Base-by-base conservation (phyloP, 2,113 vertebrate genomes). In the Scortum barcoo region DNA sequence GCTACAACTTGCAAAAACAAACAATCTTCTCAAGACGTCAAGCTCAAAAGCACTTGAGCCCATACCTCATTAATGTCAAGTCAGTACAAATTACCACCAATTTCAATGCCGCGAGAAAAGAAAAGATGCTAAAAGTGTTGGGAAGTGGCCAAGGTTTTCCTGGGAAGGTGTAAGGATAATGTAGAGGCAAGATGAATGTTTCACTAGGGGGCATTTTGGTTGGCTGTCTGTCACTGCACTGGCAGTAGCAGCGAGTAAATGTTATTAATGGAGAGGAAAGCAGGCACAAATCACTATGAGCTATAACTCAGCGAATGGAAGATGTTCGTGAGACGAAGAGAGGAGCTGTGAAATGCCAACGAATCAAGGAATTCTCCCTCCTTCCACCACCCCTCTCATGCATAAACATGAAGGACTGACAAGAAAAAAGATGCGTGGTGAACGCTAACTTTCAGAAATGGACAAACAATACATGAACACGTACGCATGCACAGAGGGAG, bases 241-340 rank as follows among this genome's bases (percentile, higher is more conserved):
- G 81, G 78, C 88, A 81, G 81, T 56, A 82, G 87, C 60, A 78
- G 72, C 26, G 56, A 87, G 83, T 87, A 89, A 91, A 91, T 83
- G 85, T 85, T 88, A 92, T 89, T 88, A 89, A 92, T 92, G 87
- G 81, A 78, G 48, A 80, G 61, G 86, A 76, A 78, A 79, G 80
- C 50, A 60, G 78, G 83, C 80, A 90, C 86, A 85, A 91, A 93
- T 92, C 90, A 91, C 83, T 53, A 60, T 78, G 89, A 92, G 89
- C 79, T 82, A 86, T 82, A 82, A 86, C 76, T 72, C 78, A 40
- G 78, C 48, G 76, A 81, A 81, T 82, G 76, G 81, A 66, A 84
- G 72, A 88, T 63, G 75, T 81, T 74, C 5, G 0, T 42, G 73
- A 80, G 69, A 72, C 12, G 26, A 51, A 62, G 62, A 79, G 81